These are phyloP conservation scores for Prosapia bicincta DNA, from an alignment of 2,888 invertebrate species.

Conservation along the genomic window DNA sequence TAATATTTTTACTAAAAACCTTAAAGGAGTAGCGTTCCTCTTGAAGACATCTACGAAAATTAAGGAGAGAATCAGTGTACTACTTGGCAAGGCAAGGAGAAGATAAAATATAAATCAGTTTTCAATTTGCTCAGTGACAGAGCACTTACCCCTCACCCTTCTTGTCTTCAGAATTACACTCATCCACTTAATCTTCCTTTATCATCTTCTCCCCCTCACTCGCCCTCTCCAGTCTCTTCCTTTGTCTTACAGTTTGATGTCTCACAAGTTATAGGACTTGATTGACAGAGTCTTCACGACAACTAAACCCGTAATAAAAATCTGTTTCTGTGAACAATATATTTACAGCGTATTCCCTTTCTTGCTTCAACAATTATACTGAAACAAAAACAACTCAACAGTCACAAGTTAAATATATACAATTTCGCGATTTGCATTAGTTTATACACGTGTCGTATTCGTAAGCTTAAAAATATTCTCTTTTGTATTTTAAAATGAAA, in stretches of 20 bases:
- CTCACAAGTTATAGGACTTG: neutral
- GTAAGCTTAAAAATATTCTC: too few relatives aligned
- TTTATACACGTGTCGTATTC: too few relatives aligned
- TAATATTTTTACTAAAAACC: too few relatives aligned
- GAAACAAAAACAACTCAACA: too few relatives aligned
- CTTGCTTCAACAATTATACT: too few relatives aligned
- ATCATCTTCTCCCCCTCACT: neutral
- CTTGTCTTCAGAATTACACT: neutral
- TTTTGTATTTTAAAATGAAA: too few relatives aligned
- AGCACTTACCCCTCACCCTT: neutral
- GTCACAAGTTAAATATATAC: too few relatives aligned
- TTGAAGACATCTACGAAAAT: neutral
- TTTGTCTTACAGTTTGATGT: neutral
- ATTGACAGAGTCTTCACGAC: neutral
- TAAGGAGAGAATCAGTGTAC: neutral
- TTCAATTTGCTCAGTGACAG: neutral
- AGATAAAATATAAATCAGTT: constrained; percentile 2
- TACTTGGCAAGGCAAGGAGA: neutral
- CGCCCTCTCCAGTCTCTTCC: neutral
- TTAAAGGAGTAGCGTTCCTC: too few relatives aligned
- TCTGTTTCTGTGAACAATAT: too few relatives aligned
- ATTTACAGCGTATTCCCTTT: too few relatives aligned
- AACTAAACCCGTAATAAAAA: too few relatives aligned
- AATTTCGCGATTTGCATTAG: too few relatives aligned
- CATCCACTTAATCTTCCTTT: constrained; percentile 2